These are phyloP conservation scores for Myxocyprinus asiaticus DNA, from an alignment of 2,113 vertebrate genomes.

Conservation along the genomic window DNA sequence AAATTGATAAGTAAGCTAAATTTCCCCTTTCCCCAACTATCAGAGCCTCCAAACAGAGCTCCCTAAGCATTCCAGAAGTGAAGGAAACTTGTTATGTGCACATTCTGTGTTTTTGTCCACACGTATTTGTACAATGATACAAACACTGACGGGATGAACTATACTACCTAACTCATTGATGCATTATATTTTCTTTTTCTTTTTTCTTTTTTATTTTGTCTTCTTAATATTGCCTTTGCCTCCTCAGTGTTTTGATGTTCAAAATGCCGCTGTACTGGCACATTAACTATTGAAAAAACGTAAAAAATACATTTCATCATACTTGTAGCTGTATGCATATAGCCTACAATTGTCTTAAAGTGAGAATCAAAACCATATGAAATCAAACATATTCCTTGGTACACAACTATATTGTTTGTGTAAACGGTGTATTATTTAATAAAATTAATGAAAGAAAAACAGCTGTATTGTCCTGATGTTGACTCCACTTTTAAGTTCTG, in stretches of 20 bases:
- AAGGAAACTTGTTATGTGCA: conserved; percentile 57
- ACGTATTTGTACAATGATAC: conserved; percentile 38
- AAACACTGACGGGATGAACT: conserved; percentile 42
- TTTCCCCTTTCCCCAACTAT: conserved; percentile 9
- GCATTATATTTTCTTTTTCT: not conserved
- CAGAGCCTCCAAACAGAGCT: conserved; percentile 46
- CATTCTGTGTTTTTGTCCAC: conserved; percentile 40
- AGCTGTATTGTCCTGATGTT: conserved; percentile 48
- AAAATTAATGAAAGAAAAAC: conserved; percentile 70
- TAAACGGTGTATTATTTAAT: conserved; percentile 78
- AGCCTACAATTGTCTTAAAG: conserved; percentile 44
- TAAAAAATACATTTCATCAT: not conserved
- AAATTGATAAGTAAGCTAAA: conserved; percentile 40
- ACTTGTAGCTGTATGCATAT: conserved; percentile 41
- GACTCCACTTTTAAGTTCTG: not conserved
- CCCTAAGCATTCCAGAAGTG: conserved; percentile 70
- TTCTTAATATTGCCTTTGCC: conserved; percentile 56
- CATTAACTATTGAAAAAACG: too few species aligned
- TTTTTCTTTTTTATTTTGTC: too few species aligned
- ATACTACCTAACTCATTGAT: conserved; percentile 49
- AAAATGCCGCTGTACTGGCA: conserved; percentile 25
- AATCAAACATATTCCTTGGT: conserved; percentile 64
- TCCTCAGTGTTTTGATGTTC: conserved; percentile 41
- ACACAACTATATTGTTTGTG: conserved; percentile 66
- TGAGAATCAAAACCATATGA: conserved; percentile 62